Conservation (phyloP, 2,797 vertebrate species). For the Falco berigora region DNA sequence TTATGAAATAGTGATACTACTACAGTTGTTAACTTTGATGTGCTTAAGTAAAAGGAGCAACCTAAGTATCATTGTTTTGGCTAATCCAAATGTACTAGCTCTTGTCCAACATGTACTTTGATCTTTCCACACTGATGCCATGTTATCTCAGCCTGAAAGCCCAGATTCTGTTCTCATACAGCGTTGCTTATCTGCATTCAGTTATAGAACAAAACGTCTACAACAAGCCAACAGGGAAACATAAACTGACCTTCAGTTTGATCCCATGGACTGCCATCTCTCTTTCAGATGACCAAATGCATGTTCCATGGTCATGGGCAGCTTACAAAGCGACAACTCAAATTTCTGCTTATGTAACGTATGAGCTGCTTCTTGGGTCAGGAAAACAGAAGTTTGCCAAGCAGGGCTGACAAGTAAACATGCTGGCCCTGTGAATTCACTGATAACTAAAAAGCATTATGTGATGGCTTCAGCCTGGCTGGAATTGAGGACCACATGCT, state of each 20-base stretch:
- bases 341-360: not conserved
- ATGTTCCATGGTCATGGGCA: fast-evolving
- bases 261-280: not conserved
- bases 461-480: not conserved
- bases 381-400: not conserved
- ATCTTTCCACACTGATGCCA: not conserved
- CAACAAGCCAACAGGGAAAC: not conserved
- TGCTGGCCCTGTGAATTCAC: not conserved
- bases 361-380: not conserved
- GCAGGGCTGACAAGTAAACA: not conserved
- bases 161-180: not conserved
- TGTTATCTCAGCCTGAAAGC: not conserved
- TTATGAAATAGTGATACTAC: not conserved
- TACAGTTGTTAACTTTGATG: not conserved
- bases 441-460: not conserved
- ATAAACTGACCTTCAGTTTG: not conserved
- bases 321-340: not conserved
- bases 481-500: not conserved
- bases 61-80: not conserved
- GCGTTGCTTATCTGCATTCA: not conserved
- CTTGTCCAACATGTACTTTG: not conserved
- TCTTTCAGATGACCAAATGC: not conserved
- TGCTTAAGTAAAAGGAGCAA: not conserved
- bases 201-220: not conserved
- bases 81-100: not conserved